Evolutionary conservation across 2,113 vertebrate genomes (phyloP).

Genomic region (Pituophis catenifer): DNA sequence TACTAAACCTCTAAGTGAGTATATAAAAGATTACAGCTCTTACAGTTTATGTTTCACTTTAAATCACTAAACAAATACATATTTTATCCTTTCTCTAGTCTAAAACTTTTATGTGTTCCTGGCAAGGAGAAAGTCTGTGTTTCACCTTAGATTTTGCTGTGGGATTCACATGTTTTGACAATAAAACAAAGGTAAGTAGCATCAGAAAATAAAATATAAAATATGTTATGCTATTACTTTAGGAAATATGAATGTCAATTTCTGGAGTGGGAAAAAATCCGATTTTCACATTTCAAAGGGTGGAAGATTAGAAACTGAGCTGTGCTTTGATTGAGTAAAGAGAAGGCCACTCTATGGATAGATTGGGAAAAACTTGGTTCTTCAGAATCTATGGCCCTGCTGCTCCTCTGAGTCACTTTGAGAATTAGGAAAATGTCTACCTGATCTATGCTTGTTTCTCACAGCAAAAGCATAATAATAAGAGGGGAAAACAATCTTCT

Average conservation of each 20-base stretch:
- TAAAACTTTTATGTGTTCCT: constrained; percentile 86
- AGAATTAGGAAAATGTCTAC: neutral
- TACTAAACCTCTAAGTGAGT: neutral
- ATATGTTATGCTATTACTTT: neutral
- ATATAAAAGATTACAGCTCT: neutral
- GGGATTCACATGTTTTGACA: constrained; percentile 88
- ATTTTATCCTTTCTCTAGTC: constrained; percentile 71
- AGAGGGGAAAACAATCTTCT: neutral
- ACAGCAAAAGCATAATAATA: neutral
- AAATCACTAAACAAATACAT: neutral
- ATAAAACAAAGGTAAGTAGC: constrained; percentile 80
- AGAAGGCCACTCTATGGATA: neutral
- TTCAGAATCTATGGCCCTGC: neutral
- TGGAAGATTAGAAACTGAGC: neutral
- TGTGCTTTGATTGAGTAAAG: neutral
- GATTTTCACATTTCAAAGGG: neutral
- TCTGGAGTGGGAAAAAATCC: neutral
- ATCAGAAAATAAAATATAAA: neutral
- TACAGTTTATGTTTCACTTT: neutral
- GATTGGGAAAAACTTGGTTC: neutral
- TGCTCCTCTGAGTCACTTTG: neutral
- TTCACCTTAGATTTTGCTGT: constrained; percentile 86
- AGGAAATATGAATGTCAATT: neutral
- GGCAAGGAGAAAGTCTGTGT: constrained; percentile 80
- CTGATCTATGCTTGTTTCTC: neutral